These are phyloP conservation scores for Tragelaphus strepsiceros DNA, from an alignment of 2,113 vertebrate genomes.

Conservation along the genomic window DNA sequence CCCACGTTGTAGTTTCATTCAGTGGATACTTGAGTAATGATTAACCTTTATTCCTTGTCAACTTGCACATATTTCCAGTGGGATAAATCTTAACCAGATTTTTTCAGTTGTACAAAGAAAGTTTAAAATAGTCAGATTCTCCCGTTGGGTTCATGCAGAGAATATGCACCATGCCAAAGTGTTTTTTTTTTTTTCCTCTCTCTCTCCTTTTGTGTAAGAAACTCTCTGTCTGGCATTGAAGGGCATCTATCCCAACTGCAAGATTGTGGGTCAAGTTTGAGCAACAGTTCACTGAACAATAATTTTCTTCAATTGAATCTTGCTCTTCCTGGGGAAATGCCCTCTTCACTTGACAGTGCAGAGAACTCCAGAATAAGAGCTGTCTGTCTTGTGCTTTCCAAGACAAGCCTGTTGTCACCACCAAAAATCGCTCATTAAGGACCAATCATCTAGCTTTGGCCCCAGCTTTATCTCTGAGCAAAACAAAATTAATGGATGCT, in stretches of 20 bases:
- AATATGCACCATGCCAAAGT: background rate
- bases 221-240: background rate
- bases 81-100: background rate
- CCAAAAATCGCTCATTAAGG: background rate
- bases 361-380: background rate
- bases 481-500: background rate
- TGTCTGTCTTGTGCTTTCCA: background rate
- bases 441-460: background rate
- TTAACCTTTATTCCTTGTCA: background rate
- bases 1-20: background rate
- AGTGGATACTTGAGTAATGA: accelerated
- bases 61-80: background rate
- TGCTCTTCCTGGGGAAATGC: background rate
- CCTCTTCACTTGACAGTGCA: background rate
- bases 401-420: background rate
- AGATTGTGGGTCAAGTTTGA: background rate
- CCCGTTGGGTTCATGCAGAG: background rate
- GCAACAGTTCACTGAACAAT: conserved; percentile 34
- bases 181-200: background rate
- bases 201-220: background rate
- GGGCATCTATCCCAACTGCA: background rate
- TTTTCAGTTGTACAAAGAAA: background rate
- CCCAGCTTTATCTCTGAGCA: background rate
- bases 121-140: conserved; percentile 35
- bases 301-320: conserved; percentile 8